These are phyloP conservation scores for Pedetes capensis DNA, from an alignment of 2,113 vertebrate genomes.

Conservation along the genomic window DNA sequence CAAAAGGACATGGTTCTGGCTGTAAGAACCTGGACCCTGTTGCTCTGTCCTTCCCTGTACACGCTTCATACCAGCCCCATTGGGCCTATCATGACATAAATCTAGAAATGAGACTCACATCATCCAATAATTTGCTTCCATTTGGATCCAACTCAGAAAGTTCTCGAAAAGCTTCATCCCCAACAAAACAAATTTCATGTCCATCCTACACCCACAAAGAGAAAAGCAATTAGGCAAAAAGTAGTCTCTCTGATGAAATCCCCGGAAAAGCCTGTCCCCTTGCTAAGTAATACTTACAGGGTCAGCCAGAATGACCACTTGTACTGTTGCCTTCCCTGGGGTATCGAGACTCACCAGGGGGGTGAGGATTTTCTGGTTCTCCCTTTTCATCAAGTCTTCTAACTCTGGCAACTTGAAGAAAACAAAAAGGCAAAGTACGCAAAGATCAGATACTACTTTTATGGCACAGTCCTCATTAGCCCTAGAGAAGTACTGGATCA, in stretches of 20 bases:
- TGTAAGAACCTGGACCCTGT: neutral
- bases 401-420: constrained; percentile 87
- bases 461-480: fast-evolving
- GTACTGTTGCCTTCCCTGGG: constrained; percentile 96
- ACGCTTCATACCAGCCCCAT: neutral
- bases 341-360: constrained; percentile 96
- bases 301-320: constrained; percentile 95
- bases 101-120: constrained; percentile 82
- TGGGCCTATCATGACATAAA: neutral
- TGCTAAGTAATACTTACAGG: constrained; percentile 86
- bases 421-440: neutral
- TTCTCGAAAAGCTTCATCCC: constrained; percentile 93
- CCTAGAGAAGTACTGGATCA: neutral
- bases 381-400: constrained; percentile 91
- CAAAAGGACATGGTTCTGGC: neutral
- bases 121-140: constrained; percentile 89
- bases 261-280: neutral
- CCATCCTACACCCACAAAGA: constrained; percentile 85
- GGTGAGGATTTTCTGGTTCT: constrained; percentile 92
- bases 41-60: neutral
- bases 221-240: neutral
- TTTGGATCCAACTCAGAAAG: constrained; percentile 91
- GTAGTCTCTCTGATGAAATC: neutral
- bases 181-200: constrained; percentile 98
- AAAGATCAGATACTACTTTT: neutral